Conservation (phyloP, 1,140 invertebrate species). For the Hycleus cichorii region DNA sequence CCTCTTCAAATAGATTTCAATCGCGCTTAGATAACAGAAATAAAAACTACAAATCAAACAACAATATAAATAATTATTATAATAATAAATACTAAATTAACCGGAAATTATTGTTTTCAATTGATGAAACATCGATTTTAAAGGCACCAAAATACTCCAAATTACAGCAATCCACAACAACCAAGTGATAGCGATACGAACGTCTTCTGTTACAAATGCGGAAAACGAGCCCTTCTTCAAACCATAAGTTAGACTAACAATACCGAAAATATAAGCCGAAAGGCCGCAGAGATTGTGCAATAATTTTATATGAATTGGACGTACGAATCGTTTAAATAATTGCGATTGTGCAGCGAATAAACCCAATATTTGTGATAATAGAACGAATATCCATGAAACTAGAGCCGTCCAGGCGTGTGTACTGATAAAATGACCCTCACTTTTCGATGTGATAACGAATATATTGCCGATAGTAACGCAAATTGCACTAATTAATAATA, state of each 20-base stretch:
- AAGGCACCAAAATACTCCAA: too few species aligned
- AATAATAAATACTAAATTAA: too few species aligned
- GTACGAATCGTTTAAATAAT: background rate
- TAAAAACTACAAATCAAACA: too few species aligned
- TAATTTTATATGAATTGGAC: constrained; percentile 3
- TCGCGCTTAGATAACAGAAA: too few species aligned
- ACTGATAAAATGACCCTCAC: background rate
- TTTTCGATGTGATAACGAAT: background rate
- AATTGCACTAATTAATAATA: constrained; percentile 6
- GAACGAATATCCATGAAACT: constrained; percentile 10
- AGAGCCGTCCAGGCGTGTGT: constrained; percentile 5
- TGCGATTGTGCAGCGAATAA: background rate
- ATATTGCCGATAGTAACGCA: constrained; percentile 1
- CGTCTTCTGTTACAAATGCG: too few species aligned
- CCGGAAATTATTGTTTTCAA: too few species aligned
- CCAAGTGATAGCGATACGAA: too few species aligned
- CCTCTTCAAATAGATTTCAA: too few species aligned
- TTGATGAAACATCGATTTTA: too few species aligned
- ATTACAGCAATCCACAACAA: too few species aligned
- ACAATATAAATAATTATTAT: too few species aligned
- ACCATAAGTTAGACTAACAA: constrained; percentile 6
- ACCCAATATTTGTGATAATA: constrained; percentile 4
- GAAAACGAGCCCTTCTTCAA: background rate
- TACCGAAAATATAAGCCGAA: constrained; percentile 4
- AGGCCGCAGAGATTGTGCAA: constrained; percentile 5